Conservation (phyloP, 2,888 invertebrate species). For the Meteorus cinctellus region DNA sequence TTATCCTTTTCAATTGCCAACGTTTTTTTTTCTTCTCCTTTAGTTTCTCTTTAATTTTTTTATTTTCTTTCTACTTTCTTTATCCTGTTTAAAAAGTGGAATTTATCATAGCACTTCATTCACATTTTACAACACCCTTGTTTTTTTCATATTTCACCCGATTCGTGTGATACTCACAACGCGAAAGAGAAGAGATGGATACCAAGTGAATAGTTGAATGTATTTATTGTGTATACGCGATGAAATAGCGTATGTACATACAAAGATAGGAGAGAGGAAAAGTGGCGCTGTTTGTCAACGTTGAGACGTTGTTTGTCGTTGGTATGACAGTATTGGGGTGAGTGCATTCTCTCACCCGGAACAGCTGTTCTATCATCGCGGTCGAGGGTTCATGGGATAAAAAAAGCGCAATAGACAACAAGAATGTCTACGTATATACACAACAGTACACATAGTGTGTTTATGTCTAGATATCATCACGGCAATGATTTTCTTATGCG, state of each 20-base stretch:
- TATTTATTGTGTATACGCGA: neutral
- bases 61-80: neutral
- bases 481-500: neutral
- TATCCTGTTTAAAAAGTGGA: neutral
- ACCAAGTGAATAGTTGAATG: neutral
- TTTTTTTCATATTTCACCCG: neutral
- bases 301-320: constrained; percentile 34
- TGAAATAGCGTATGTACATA: neutral
- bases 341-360: constrained; percentile 33
- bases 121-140: neutral
- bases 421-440: constrained; percentile 4
- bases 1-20: neutral
- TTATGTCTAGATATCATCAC: neutral
- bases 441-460: neutral
- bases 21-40: too few relatives aligned
- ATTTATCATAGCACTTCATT: neutral
- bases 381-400: neutral
- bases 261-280: neutral
- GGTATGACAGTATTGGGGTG: constrained; percentile 28
- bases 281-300: constrained; percentile 26
- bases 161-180: neutral
- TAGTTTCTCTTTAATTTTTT: neutral
- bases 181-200: neutral
- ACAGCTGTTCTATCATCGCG: constrained; percentile 40
- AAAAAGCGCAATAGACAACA: constrained; percentile 12